A percentile compares a stretch with the other conserved stretches of the same genome.
These are phyloP conservation scores for Myathropa florea DNA, from an alignment of 2,888 invertebrate genomes.

Conservation along the genomic window DNA sequence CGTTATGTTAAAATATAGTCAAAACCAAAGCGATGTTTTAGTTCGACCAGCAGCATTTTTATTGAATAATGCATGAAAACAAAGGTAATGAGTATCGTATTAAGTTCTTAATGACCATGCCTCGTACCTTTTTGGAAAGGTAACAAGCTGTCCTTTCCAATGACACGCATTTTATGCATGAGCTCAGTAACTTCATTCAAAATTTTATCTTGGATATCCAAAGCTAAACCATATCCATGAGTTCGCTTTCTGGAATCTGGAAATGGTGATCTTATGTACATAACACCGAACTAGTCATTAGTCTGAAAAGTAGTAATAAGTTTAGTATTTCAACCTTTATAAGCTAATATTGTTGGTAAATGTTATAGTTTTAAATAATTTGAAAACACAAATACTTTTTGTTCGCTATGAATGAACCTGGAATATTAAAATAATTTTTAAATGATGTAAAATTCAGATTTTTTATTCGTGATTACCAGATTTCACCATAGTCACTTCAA, in stretches of 20 bases:
- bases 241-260: no score
- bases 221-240: no score
- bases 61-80: slow-evolving; percentile 40
- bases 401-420: slow-evolving; percentile 10
- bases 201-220: no score
- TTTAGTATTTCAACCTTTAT: background rate
- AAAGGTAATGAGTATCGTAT: no score
- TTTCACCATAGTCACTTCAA: no score
- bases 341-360: background rate
- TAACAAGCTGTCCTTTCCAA: background rate
- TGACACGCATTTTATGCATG: slow-evolving; percentile 36
- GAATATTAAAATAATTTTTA: no score
- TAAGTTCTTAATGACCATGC: no score
- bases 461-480: no score
- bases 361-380: background rate
- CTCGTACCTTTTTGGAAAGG: slow-evolving; percentile 10
- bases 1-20: slow-evolving; percentile 51
- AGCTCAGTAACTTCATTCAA: slow-evolving; percentile 50
- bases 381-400: slow-evolving; percentile 39
- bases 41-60: slow-evolving; percentile 7
- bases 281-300: slow-evolving; percentile 45
- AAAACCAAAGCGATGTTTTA: background rate
- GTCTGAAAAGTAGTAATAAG: slow-evolving; percentile 17
- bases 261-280: slow-evolving; percentile 43
- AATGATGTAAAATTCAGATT: no score